Percentiles rank a stretch among this genome's conserved stretches.
These are phyloP conservation scores for Hemichromis elongatus DNA, from an alignment of 2,113 vertebrate genomes.

Conservation along the genomic window DNA sequence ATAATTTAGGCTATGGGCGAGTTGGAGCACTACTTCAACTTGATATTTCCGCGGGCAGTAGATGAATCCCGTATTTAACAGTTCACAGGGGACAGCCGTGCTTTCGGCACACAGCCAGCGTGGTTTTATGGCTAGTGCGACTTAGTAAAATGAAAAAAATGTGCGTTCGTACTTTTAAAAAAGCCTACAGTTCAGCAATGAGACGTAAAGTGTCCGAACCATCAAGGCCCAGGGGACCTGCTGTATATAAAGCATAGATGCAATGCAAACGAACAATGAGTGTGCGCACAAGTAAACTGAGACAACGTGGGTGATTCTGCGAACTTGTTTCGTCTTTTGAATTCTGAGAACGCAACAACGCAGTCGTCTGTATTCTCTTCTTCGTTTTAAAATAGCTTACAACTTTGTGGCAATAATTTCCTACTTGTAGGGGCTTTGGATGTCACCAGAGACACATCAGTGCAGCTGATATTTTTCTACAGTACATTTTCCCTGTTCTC, in stretches of 20 bases:
- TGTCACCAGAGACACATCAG: neutral
- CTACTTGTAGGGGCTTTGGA: neutral
- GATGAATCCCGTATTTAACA: slow-evolving; percentile 48
- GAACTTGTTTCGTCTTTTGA: neutral
- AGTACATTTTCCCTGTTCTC: neutral
- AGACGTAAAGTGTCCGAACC: neutral
- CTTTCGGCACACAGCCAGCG: slow-evolving; percentile 3
- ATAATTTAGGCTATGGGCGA: slow-evolving; percentile 48
- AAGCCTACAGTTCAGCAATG: neutral
- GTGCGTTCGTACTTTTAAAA: neutral
- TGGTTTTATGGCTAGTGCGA: neutral
- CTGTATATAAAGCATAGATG: neutral
- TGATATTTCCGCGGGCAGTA: slow-evolving; percentile 49
- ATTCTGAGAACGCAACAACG: neutral
- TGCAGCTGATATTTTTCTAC: neutral
- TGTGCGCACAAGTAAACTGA: neutral
- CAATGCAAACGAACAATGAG: neutral
- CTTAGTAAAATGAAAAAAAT: slow-evolving; percentile 1
- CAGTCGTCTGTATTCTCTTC: neutral
- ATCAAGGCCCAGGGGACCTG: neutral
- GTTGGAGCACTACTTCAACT: slow-evolving; percentile 56
- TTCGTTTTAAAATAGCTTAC: neutral
- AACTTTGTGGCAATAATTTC: neutral
- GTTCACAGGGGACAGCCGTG: slow-evolving; percentile 22
- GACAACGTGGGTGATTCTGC: neutral